Conservation (phyloP, 2,113 vertebrate species). For the western clawed frog (Xenopus tropicalis) region UCB_Xtro_10.0 CM004451.2:60051501-60052000, state of each 20-base stretch:
- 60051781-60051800: constrained; percentile 36
- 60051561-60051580: background rate
- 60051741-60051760: constrained; percentile 23
- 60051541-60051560: background rate
- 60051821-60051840: background rate
- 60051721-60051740: constrained; percentile 18
- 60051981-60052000: too few relatives aligned
- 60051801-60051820: constrained; percentile 28
- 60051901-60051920: too few relatives aligned
- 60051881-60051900: too few relatives aligned
- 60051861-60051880: too few relatives aligned
- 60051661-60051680: background rate
- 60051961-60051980: too few relatives aligned
- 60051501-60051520: too few relatives aligned
- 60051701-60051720: constrained; percentile 26
- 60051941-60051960: too few relatives aligned
- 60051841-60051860: background rate
- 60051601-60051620: background rate
- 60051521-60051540: background rate
- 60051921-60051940: too few relatives aligned
- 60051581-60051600: background rate
- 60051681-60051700: constrained; percentile 20
- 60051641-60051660: background rate
- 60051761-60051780: constrained; percentile 36
- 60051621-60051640: constrained; percentile 19